Conservation (phyloP, 1,140 invertebrate genomes). For the Drosophila albomicans region DNA sequence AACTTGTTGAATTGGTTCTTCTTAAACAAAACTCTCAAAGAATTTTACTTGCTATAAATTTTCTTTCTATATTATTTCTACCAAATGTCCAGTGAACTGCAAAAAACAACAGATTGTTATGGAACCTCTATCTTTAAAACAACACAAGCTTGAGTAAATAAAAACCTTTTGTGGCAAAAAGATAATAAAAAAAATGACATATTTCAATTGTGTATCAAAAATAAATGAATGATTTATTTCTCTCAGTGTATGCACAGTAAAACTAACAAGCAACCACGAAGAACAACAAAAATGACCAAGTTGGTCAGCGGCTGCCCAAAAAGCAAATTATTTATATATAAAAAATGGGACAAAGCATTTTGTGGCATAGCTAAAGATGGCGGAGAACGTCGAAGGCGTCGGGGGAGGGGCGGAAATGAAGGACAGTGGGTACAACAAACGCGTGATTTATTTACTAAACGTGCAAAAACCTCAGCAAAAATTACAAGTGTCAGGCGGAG, state of each 20-base stretch:
- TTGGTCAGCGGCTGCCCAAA: constrained; percentile 34
- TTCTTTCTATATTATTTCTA: too few relatives aligned
- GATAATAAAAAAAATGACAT: too few relatives aligned
- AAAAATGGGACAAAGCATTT: constrained; percentile 69
- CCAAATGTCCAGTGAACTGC: too few relatives aligned
- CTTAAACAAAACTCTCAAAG: too few relatives aligned
- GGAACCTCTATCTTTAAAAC: too few relatives aligned
- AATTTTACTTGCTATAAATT: too few relatives aligned
- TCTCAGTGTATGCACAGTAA: constrained; percentile 23
- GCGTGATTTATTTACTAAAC: constrained; percentile 83
- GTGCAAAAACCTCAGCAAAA: constrained; percentile 81
- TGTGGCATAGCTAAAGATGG: constrained; percentile 13
- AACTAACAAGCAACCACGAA: constrained; percentile 34
- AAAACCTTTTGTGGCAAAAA: too few relatives aligned
- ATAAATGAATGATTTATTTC: constrained; percentile 33
- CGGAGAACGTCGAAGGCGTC: neutral
- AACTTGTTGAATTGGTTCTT: too few relatives aligned
- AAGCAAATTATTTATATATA: constrained; percentile 79
- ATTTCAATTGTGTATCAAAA: neutral
- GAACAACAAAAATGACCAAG: constrained; percentile 59
- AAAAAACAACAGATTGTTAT: too few relatives aligned
- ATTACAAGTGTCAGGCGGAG: constrained; percentile 62
- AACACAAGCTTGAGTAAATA: too few relatives aligned
- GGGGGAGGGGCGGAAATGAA: neutral
- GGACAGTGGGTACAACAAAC: constrained; percentile 55